Base-by-base conservation (phyloP, 2,113 vertebrate species). In the Emydura subglobosa region DNA sequence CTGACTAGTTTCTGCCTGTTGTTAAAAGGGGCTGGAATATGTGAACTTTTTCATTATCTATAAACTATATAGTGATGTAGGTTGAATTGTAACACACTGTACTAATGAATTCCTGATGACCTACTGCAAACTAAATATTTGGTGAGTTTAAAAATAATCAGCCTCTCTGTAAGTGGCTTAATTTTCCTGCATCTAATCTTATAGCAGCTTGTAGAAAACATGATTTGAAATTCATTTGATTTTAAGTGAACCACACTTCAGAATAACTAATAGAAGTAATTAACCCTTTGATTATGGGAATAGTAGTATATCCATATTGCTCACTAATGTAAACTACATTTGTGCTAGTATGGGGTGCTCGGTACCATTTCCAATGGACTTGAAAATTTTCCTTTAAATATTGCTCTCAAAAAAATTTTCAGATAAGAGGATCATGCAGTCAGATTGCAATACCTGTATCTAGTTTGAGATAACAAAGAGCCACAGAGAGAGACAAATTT, bases 401-500 rank as follows among this genome's bases (percentile, higher is more conserved):
- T 34, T 0, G 19, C 84, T 39, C 22, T 65, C 0, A 6, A 0
- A 53, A 29, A 82, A 74, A 86, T 61, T 89, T 94, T 91, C 93
- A 53, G 61, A 57, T 55, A 19, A 39, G 14, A 39, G 21, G 5
- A 68, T 82, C 34, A 49, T 31, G 44, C 34, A 55, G n/a, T 80
- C 92, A 74, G 25, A n/a, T 13, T 59, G 86, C 86, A 91, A 31
- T 80, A 17, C 88, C 27, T 83, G 14, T 76, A 6, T 84, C 79
- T 31, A 39, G 14, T 39, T 12, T 24, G 44, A 31, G 39, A 19
- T 47, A 68, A 87, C 65, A 2, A 78, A 42, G 82, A 13, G 78
- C 79, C 89, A 25, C 82, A 49, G 84, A 85, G 90, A 65, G 31
- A 68, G 65, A 72, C 87, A 86, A 79, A 79, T n/a, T 54, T 39